Conservation (phyloP, 1,140 invertebrate species). For the silkworm (Bombyx mori) region ASM3026992v2 NC_085132.1:6180501-6181000, state of each 20-base stretch:
- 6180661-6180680: background rate
- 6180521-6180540: constrained; percentile 47
- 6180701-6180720: constrained; percentile 6
- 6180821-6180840: no score
- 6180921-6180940: no score
- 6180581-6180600: constrained; percentile 33
- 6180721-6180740: constrained; percentile 10
- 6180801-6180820: no score
- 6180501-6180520: constrained; percentile 39
- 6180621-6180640: background rate
- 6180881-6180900: background rate
- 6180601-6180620: constrained; percentile 26
- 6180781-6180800: no score
- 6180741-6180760: constrained; percentile 11
- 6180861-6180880: background rate
- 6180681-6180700: background rate
- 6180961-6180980: no score
- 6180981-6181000: no score
- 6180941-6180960: no score
- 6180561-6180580: constrained; percentile 33
- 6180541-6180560: constrained; percentile 35
- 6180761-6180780: background rate
- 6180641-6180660: background rate
- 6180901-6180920: background rate
- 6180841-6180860: background rate